Base-by-base conservation (phyloP, 2,888 invertebrate species). In the Drosophila melanocephala region DNA sequence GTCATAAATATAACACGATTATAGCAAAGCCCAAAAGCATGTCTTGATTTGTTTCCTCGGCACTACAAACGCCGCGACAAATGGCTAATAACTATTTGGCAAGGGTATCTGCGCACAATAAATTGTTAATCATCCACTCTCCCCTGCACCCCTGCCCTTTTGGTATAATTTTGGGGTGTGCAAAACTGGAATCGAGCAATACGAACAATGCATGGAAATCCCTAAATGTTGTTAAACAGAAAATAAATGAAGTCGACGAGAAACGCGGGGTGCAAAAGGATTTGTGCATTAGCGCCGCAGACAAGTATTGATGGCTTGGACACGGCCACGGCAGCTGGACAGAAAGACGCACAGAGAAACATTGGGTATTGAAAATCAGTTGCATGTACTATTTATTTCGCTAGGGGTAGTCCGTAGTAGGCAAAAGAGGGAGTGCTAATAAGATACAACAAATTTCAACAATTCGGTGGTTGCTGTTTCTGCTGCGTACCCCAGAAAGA, bases 201-300 rank as follows among this genome's bases (percentile, higher is more conserved):
- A 65, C 47, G 57, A 64, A 80, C 79, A 87, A 87, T 85, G 85
- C 83, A 76, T 71, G 79, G 72, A 85, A 90, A 88, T 90, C 91
- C 91, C 81, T 89, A 87, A 90, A 85, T 87, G 83, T 81, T 90
- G 89, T 87, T 91, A 91, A 91, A 88, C 88, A 91, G 79, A 85
- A 91, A 91, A 91, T 84, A 91, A 91, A 91, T 91, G 91, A 91
- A 87, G 80, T 77, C 72, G 67, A 62, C 74, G 78, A 71, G 72
- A 61, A 58, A 61, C 60, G 67, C 59, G 70, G 84, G 74, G 85
- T 70, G 78, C 72, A 74, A 75, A 85, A 75, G 83, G 81, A 88
- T 84, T 85, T 87, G 75, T 75, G 88, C 86, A 77, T 81, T 75
- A 81, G 78, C 72, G 72, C 64, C 62, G 68, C 57, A 72, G 87